phyloP scores from a whole-genome alignment of 1,140 invertebrate species.

The Trachymyrmex cornetzi region DNA sequence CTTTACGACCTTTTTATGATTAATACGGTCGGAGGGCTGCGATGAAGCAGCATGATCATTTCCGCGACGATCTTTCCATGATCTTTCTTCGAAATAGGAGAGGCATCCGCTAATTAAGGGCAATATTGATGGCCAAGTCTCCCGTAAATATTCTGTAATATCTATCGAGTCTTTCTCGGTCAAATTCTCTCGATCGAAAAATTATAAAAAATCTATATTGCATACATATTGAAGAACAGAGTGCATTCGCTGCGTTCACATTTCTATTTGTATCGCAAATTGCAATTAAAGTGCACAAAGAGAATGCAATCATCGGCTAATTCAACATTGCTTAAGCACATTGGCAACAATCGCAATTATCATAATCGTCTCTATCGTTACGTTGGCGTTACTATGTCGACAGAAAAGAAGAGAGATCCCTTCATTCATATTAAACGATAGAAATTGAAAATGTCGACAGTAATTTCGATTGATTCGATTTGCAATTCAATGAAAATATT shows the following conservation, averaged over 20 bases:
- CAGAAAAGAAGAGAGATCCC: neutral
- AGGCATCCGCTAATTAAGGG: slow-evolving; percentile 59
- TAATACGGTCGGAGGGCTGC: slow-evolving; percentile 49
- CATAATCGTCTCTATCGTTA: slow-evolving; percentile 44
- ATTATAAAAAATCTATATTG: neutral
- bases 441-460: neutral
- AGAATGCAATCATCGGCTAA: slow-evolving; percentile 24
- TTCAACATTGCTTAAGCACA: slow-evolving; percentile 38
- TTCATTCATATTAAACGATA: slow-evolving; percentile 1
- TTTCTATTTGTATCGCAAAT: slow-evolving; percentile 47
- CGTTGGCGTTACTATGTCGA: slow-evolving; percentile 27
- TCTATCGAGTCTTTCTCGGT: neutral
- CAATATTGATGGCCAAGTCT: slow-evolving; percentile 34
- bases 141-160: slow-evolving; percentile 55
- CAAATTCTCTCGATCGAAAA: neutral
- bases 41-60: slow-evolving; percentile 36
- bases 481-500: neutral
- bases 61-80: slow-evolving; percentile 12
- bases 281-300: slow-evolving; percentile 22
- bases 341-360: slow-evolving; percentile 43
- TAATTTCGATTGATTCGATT: slow-evolving; percentile 2
- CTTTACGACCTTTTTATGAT: slow-evolving; percentile 73
- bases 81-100: slow-evolving; percentile 63
- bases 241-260: neutral
- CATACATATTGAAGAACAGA: slow-evolving; percentile 1